phyloP scores from a whole-genome alignment of 2,113 vertebrate genomes.

The Pygoscelis antarcticus region DNA sequence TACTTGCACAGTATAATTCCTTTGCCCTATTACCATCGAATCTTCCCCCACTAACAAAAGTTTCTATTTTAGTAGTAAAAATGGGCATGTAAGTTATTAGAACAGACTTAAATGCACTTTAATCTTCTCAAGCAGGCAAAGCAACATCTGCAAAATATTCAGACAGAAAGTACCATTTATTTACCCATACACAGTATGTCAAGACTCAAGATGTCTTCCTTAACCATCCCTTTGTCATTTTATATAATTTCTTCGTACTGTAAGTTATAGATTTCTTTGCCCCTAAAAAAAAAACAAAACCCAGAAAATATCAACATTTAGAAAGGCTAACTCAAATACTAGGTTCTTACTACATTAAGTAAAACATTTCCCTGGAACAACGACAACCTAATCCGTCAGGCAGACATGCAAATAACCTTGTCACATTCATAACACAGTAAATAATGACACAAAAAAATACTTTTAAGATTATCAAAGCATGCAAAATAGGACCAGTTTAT shows the following conservation, averaged over 20 bases:
- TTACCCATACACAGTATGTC: conserved; percentile 31
- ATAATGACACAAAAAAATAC: not conserved
- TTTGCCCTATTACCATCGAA: not conserved
- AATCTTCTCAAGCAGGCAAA: not conserved
- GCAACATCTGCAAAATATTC: conserved; percentile 19
- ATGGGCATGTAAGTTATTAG: not conserved
- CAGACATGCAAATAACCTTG: not conserved
- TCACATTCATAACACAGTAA: not conserved
- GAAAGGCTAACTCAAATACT: not conserved
- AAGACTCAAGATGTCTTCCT: conserved; percentile 70
- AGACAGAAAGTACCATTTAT: conserved; percentile 59
- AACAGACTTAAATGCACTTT: not conserved
- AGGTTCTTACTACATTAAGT: not conserved
- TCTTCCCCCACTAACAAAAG: not conserved
- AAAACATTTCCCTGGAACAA: not conserved
- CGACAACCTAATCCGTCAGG: not conserved
- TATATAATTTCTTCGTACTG: conserved; percentile 87
- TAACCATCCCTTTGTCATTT: conserved; percentile 92
- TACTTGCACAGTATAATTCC: not conserved
- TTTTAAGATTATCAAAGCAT: not conserved
- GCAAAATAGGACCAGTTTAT: not conserved
- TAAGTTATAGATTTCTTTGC: conserved; percentile 86
- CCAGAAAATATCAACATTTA: not conserved
- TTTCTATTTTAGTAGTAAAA: not conserved
- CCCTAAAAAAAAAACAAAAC: conserved; percentile 69